Evolutionary conservation across 2,113 vertebrate genomes (phyloP).

Genomic region (Gymnogyps californianus): DNA sequence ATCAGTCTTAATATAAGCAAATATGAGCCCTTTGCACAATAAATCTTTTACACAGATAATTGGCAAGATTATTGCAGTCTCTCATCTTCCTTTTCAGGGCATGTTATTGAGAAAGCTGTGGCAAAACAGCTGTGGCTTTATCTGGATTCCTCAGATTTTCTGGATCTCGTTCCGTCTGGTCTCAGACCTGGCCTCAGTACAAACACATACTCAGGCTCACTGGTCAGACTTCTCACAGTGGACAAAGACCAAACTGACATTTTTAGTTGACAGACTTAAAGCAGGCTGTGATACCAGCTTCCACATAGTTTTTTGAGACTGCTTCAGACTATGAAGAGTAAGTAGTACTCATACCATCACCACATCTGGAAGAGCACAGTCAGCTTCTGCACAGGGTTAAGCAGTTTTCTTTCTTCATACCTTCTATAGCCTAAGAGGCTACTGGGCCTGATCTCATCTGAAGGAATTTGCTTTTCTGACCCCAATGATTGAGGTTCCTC

Average conservation of each 20-base stretch:
- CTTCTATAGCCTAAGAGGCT: background rate
- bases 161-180: conserved; percentile 3
- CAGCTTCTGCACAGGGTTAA: background rate
- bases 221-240: background rate
- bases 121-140: conserved; percentile 50
- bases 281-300: background rate
- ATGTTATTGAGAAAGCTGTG: conserved; percentile 45
- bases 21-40: conserved; percentile 24
- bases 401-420: background rate
- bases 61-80: conserved; percentile 17
- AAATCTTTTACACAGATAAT: conserved; percentile 42
- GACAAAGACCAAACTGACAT: conserved; percentile 4
- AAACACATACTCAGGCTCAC: conserved; percentile 8
- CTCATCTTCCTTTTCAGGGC: conserved; percentile 58
- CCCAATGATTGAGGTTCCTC: background rate
- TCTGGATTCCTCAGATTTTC: conserved; percentile 60
- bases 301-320: background rate
- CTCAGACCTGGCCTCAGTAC: conserved; percentile 26
- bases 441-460: background rate
- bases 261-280: background rate
- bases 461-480: background rate
- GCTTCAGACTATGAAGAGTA: background rate
- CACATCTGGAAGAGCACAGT: background rate
- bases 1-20: conserved; percentile 45
- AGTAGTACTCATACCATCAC: background rate